phyloP scores from a whole-genome alignment of 2,113 vertebrate species.

The Eudorcas thomsonii region DNA sequence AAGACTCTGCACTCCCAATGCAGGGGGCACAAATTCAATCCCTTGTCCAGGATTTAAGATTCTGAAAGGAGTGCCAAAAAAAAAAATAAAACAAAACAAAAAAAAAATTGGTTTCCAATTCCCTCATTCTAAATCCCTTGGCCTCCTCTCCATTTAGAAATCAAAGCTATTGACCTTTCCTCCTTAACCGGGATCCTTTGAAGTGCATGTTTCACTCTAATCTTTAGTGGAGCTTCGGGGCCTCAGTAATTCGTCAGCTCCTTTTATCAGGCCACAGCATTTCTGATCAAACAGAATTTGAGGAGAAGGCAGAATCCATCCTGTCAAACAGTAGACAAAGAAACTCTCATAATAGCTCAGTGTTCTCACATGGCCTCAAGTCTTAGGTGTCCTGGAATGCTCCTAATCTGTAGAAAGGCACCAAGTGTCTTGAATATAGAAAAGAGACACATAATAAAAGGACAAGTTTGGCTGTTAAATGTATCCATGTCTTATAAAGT shows the following conservation, averaged over 20 bases:
- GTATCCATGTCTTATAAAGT: neutral
- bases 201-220: neutral
- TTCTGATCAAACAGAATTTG: conserved; percentile 57
- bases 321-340: conserved; percentile 48
- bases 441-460: neutral
- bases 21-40: neutral
- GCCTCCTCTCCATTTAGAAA: neutral
- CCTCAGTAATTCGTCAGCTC: neutral
- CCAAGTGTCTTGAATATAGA: neutral
- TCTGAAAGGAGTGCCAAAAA: neutral
- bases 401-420: conserved; percentile 75
- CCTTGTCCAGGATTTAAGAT: neutral
- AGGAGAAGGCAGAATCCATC: conserved; percentile 28
- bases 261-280: conserved; percentile 15
- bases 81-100: neutral
- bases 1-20: neutral
- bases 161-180: neutral
- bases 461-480: neutral
- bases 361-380: conserved; percentile 83
- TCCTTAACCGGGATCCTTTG: conserved; percentile 14
- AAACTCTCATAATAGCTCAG: conserved; percentile 82
- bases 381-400: conserved; percentile 81
- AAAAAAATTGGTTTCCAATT: neutral
- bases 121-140: neutral
- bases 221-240: neutral